Conservation (phyloP, 1,140 invertebrate species). For the Lithobius niger region DNA sequence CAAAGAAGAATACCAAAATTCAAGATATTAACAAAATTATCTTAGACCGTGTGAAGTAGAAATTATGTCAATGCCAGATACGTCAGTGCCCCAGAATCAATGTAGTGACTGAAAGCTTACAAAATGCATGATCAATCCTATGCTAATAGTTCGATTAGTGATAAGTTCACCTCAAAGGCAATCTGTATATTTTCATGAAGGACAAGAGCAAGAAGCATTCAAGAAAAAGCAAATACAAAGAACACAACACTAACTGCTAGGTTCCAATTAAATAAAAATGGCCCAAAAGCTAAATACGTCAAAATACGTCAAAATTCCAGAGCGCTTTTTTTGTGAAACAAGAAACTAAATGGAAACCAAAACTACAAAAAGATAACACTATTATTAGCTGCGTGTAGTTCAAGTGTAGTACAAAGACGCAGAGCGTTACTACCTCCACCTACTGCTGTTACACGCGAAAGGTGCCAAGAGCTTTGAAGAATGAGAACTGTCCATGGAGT, state of each 20-base stretch:
- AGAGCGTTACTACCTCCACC: not conserved
- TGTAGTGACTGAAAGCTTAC: conserved; percentile 30
- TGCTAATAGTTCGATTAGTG: conserved; percentile 30
- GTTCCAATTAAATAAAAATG: not conserved
- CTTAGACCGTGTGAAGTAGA: too few relatives aligned
- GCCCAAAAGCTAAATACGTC: not conserved
- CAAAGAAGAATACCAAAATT: too few relatives aligned
- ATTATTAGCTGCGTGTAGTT: not conserved
- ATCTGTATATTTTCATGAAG: not conserved
- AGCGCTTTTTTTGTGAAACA: not conserved
- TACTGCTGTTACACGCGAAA: not conserved
- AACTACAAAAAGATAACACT: not conserved
- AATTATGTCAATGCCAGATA: conserved; percentile 29
- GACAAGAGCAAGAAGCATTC: not conserved
- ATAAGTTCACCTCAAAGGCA: conserved; percentile 29
- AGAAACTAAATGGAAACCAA: not conserved
- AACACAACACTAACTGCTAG: not conserved
- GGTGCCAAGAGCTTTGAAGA: not conserved
- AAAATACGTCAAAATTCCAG: too few relatives aligned
- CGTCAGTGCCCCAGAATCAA: conserved; percentile 31
- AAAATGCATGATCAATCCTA: conserved; percentile 28
- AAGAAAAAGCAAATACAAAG: not conserved
- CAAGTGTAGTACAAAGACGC: not conserved
- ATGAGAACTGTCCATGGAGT: not conserved
- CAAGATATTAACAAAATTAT: too few relatives aligned